Evolutionary conservation across 2,888 invertebrate genomes (phyloP), one percentile per base, ranked within the genome.

Genomic region (Sycophila texana): DNA sequence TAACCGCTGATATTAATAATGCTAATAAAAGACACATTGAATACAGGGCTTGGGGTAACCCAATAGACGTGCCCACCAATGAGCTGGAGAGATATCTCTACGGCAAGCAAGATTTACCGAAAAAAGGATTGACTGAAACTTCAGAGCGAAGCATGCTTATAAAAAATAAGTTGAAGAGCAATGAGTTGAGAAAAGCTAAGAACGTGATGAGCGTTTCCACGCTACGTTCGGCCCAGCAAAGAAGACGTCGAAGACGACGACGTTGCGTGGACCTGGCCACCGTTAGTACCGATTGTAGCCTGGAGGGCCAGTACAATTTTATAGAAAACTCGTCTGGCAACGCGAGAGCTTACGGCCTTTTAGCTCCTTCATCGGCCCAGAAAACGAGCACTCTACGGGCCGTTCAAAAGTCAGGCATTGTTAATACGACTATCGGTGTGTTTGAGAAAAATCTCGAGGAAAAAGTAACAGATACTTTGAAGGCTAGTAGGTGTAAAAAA

Each of bases 391-490:
- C 78, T 20, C 84, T 58, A 77, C 83, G 65, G 81, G 83, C 47
- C 16, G 77, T 82, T 16, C 26, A 82, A 18, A 80, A 70, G 7
- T 74, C 86, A 1, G 82, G 89, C 5, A 83, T 87, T 60, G 88
- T 89, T 0, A 86, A 86, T 16, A 86, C 89, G 39, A 89, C 88
- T 26, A 88, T 90, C 67, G 87, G 85, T 20, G 87, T 85, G 1
- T 89, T 89, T 74, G 89, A 89, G 66, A 86, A 86, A 22, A 89
- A 89, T 0, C 84, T 84, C 1, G 20, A 60, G n/a, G 68, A 53
- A 2, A 13, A 51, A n/a, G 30, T 18, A 49, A 30, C 51, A 13
- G 80, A 82, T 7, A 57, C 51, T 3, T 39, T 1, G 39, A 39
- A 39, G 10, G 10, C 39, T 1, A 76, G 51, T 10, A 39, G 67